These are phyloP conservation scores for Cheilosia impressa DNA, from an alignment of 2,888 invertebrate species.

Conservation along the genomic window DNA sequence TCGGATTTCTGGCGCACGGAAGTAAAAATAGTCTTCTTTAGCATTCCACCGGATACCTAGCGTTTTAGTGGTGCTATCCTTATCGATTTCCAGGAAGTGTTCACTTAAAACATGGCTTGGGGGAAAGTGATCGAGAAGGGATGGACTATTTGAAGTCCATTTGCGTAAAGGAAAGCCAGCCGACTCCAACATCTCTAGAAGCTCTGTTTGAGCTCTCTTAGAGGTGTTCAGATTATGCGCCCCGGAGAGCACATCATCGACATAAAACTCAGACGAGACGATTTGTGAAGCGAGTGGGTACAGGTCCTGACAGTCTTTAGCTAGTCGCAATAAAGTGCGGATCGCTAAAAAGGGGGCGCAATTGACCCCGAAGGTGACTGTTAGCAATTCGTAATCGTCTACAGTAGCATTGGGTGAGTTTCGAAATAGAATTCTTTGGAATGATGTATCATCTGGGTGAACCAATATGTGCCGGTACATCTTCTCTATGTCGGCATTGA, in stretches of 20 bases:
- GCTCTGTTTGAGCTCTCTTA: not conserved
- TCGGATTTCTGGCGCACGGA: not conserved
- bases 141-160: slow-evolving; percentile 20
- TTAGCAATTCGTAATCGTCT: too few relatives aligned
- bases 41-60: slow-evolving; percentile 21
- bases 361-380: too few relatives aligned
- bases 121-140: slow-evolving; percentile 1
- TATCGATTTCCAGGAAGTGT: slow-evolving; percentile 4
- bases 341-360: not conserved
- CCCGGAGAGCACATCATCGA: slow-evolving; percentile 3
- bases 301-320: not conserved
- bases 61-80: slow-evolving; percentile 10
- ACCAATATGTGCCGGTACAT: too few relatives aligned
- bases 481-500: too few relatives aligned
- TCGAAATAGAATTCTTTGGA: too few relatives aligned
- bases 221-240: slow-evolving; percentile 11
- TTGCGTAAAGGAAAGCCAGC: slow-evolving; percentile 5
- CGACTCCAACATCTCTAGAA: not conserved
- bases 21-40: slow-evolving; percentile 4
- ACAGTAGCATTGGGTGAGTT: too few relatives aligned
- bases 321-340: slow-evolving; percentile 1
- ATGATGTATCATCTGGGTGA: too few relatives aligned
- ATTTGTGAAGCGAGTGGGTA: slow-evolving; percentile 7
- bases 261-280: not conserved
- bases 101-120: slow-evolving; percentile 1